Evolutionary conservation across 1,140 invertebrate species (phyloP), one percentile per base, ranked within the genome.

Genomic region (Lycorma delicatula): DNA sequence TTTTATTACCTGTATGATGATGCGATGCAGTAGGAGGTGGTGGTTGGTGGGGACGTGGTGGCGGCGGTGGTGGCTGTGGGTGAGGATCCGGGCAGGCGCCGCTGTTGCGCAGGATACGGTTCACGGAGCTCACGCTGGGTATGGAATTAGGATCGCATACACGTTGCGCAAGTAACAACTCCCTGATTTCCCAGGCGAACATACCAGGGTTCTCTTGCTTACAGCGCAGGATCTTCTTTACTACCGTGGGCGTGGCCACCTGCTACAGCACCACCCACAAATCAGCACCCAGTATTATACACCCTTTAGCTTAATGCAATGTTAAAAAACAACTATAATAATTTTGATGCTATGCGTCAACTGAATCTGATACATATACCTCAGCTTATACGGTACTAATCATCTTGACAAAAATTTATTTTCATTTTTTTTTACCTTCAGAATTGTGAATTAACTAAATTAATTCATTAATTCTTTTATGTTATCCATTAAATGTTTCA

Each of bases 71-170:
- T 25, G 49, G 41, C n/a, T 26, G 16, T 26, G 44, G 23, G 20
- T 27, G 49, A 22, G 54, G 18, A 22, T 56, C 54, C 0, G 49
- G 47, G 31, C 49, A 52, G n/a, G 46, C 38, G 20, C 54, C 54
- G 18, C 87, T 87, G 70, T 94, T 93, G 48, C 93, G 79, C 27
- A 97, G 80, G 65, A 97, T 97, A 60, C 93, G 78, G 75, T 97
- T 97, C 46, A 97, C 94, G 9, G 92, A 95, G 55, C 91, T 93
- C 36, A 97, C 93, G 29, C 91, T 93, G 1, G 93, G 92, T 61
- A 96, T 88, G 46, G 85, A 85, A 68, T 86, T 84, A 0, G 86
- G 85, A 70, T 92, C 89, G 68, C 90, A 93, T 51, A 91, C 84
- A 38, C 89, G 80, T 66, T 92, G 89, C 12, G 84, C 80, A 13